phyloP scores from a whole-genome alignment of 2,797 vertebrate species.

The Pseudochirops corinnae region DNA sequence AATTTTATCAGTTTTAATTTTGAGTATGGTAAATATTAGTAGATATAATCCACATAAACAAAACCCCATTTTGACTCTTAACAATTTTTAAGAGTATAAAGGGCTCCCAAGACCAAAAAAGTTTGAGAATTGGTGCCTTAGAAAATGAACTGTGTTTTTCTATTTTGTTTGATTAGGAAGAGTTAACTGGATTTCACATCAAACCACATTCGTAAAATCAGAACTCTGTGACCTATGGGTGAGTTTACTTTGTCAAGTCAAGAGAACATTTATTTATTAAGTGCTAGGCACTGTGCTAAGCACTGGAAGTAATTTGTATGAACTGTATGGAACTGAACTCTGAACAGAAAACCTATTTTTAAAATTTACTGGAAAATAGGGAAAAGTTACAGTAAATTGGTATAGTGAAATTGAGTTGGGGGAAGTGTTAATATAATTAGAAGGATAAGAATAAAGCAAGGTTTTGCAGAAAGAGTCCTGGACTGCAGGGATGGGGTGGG shows the following conservation, averaged over 20 bases:
- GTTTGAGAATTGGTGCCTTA: not conserved
- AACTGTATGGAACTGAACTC: not conserved
- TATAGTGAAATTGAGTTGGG: not conserved
- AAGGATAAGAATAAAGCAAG: not conserved
- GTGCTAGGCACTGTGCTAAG: not conserved
- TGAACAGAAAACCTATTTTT: not conserved
- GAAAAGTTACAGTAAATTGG: not conserved
- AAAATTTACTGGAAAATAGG: not conserved
- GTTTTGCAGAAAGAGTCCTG: not conserved
- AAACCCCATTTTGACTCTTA: not conserved
- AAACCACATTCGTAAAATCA: not conserved
- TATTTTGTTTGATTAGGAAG: constrained; percentile 15
- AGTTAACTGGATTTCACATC: not conserved
- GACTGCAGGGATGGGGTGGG: not conserved
- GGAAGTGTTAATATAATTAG: not conserved
- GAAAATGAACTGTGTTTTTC: constrained; percentile 11
- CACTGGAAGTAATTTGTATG: not conserved
- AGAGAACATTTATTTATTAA: not conserved
- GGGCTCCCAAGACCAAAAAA: not conserved
- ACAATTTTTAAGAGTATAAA: not conserved
- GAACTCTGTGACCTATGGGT: not conserved
- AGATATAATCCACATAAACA: not conserved
- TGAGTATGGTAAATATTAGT: not conserved
- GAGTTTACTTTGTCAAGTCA: not conserved
- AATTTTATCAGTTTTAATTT: not conserved